Base-by-base conservation (phyloP, 2,113 vertebrate species). In the Pitta sordida region DNA sequence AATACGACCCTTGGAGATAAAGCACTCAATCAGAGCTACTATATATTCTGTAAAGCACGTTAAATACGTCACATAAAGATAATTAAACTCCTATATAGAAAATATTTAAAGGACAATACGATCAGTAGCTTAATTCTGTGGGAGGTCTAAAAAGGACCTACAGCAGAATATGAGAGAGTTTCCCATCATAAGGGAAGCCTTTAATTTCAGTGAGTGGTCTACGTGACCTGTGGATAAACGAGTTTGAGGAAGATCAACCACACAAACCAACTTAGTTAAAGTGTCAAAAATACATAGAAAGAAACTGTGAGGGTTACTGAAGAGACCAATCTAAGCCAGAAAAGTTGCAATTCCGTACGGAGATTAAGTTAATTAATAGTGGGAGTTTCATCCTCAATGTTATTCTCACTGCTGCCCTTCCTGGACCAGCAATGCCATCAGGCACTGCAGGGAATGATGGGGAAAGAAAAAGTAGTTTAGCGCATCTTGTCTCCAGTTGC, bases 321-420 rank as follows among this genome's bases (percentile, higher is more conserved):
- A 71, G 37, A 83, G 21, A 20, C 27, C 41, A 63, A 58, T 27
- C n/a, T 37, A 51, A 56, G 5, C 8, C 41, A 86, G 27, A 48
- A 53, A 48, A 41, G 22, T 44, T 29, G 22, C 18, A 68, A 44
- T 34, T 52, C 29, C 26, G 12, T 36, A 49, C 2, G 4, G 17
- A 24, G 34, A 91, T 62, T 46, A 62, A 44, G 6, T 16, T 20
- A 55, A 49, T 27, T 12, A 27, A 59, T 1, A 59, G 59, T 8
- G 41, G 13, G 6, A 3, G 11, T 15, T 41, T 27, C n/a, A 7
- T 3, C 9, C 18, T 34, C n/a, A 44, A 1, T 0, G 5, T 37
- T 19, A 43, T 11, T 89, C 52, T 62, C 46, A 7, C 49, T 63
- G 51, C 51, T 65, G 32, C 37, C 64, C 7, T 7, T 55, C 52